Evolutionary conservation across 2,113 vertebrate genomes (phyloP).

Genomic region (Petaurus breviceps): DNA sequence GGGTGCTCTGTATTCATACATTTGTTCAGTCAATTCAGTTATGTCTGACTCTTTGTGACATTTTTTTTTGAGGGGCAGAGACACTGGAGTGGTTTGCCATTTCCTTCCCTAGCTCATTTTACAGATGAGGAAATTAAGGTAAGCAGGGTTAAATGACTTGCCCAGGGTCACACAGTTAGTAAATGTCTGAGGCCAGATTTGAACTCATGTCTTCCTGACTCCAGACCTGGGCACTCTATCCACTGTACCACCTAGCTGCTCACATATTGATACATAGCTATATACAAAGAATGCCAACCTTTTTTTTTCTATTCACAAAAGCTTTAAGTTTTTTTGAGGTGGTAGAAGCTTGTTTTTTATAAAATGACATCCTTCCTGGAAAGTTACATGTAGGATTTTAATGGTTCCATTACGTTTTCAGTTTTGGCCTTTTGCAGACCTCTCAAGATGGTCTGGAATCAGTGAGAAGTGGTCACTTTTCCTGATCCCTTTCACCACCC

Average conservation of each 20-base stretch:
- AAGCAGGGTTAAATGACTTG: neutral
- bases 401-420: neutral
- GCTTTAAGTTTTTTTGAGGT: neutral
- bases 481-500: neutral
- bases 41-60: no score
- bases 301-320: neutral
- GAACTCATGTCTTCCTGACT: neutral
- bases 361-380: neutral
- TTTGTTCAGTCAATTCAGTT: no score
- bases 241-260: neutral
- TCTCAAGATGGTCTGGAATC: neutral
- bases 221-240: neutral
- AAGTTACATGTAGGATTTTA: neutral
- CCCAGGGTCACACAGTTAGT: neutral
- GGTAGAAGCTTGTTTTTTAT: neutral
- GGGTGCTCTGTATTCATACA: neutral
- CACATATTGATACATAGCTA: neutral
- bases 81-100: no score
- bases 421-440: neutral
- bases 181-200: neutral
- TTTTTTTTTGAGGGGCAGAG: no score
- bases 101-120: neutral
- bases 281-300: neutral
- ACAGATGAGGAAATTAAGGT: neutral
- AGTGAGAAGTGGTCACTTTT: neutral